phyloP scores from a whole-genome alignment of 1,140 invertebrate species.

The Bombus impatiens region DNA sequence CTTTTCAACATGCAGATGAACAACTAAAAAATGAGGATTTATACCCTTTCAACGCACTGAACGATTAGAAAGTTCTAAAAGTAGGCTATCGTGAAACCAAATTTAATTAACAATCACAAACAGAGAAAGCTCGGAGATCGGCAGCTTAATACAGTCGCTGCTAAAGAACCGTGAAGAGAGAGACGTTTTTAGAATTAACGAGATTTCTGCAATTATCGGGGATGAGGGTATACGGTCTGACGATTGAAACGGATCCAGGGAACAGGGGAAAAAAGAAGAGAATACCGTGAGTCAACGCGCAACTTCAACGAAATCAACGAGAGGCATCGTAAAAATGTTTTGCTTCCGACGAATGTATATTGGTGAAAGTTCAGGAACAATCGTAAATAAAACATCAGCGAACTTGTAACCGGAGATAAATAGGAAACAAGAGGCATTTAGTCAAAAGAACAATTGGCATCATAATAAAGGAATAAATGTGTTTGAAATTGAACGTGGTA shows the following conservation, averaged over 20 bases:
- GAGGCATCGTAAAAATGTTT: background rate
- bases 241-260: conserved; percentile 7
- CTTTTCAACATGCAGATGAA: too few relatives aligned
- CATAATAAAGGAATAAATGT: background rate
- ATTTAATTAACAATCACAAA: background rate
- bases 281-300: background rate
- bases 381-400: background rate
- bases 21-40: too few relatives aligned
- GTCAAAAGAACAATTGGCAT: background rate
- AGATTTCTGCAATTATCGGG: conserved; percentile 12
- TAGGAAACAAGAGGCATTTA: background rate
- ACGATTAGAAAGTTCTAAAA: too few relatives aligned
- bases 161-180: background rate
- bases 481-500: background rate
- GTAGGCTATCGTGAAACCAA: background rate
- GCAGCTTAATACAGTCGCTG: background rate
- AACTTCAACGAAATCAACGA: conserved; percentile 9
- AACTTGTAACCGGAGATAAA: too few relatives aligned
- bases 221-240: background rate
- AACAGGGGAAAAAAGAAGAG: background rate
- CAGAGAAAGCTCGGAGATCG: background rate
- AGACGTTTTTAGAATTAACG: background rate
- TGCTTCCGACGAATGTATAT: background rate
- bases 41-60: too few relatives aligned
- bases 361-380: background rate